Evolutionary conservation across 2,797 vertebrate genomes (phyloP), one percentile per base, ranked within the genome.

Genomic region (Hephaestus fuliginosus): DNA sequence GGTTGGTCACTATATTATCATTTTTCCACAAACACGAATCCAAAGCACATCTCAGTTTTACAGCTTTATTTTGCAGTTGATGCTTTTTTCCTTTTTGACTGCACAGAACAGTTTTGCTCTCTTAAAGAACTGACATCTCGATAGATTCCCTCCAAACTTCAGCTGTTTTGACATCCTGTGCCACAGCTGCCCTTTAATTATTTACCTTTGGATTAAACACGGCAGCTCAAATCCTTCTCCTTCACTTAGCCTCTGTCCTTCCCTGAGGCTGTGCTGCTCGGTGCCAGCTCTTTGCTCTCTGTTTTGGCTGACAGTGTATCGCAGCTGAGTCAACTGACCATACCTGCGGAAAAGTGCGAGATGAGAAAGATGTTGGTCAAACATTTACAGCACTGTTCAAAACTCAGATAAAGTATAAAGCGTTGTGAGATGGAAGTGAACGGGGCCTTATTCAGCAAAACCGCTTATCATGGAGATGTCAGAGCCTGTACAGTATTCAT

Each of bases 201-300:
- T 75, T 85, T 81, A 62, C 66, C 62, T 76, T 64, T 64, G 52
- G 39, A 71, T 78, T 67, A 78, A 43, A 41, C 17, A 17, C 4
- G 1, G 30, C 36, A 66, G 58, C 71, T 67, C n/a, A 41, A 49
- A 65, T 39, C n/a, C 62, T 48, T 63, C 33, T 71, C 61, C 39
- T 51, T 56, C 46, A 39, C 53, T 64, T 46, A 51, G 66, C 30
- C 18, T 49, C 57, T 30, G 39, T 30, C 49, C 28, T 22, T 69
- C 43, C 51, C 43, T n/a, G n/a, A 76, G 72, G 70, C 36, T 2
- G 20, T 60, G 44, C 28, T 7, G 25, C 66, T 51, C 33, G 57
- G 43, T 63, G 14, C 22, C 41, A 25, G 36, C 72, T 46, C 41
- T 70, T 57, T 8, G 39, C 6, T 33, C 22, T 55, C 53, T 58